Base-by-base conservation (phyloP, 2,888 invertebrate genomes). In the Drosophila atripex region DNA sequence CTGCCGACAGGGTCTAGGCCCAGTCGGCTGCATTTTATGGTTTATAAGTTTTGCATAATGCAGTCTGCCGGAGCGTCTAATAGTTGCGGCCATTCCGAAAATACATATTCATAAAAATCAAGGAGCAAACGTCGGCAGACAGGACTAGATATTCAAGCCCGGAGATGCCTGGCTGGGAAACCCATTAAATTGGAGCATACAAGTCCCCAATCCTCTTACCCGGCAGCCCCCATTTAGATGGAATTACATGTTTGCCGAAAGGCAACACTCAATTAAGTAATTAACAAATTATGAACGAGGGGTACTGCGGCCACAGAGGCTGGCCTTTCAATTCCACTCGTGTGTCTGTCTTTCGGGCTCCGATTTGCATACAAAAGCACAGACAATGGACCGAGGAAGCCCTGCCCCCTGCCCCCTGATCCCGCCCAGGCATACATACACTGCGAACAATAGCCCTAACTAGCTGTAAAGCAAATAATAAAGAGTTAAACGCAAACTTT, bases 381-480 rank as follows among this genome's bases (percentile, higher is more conserved):
- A 79, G 60, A 72, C 75, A 73, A 70, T 53, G 78, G 23, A 12
- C 32, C 9, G 25, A 25, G 3, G 8, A 28, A 25, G 25, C 51
- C 16, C 32, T 35, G n/a, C n/a, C 11, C 51, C 16, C 32, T 35
- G n/a, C n/a, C 11, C 6, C 35, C 16, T 25, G 21, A 14, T n/a
- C 70, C 53, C 28, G 50, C 72, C 74, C 66, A 74, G 61, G 57
- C 53, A 52, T 58, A 73, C 53, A 52, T 58, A 73, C 73, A 75
- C 78, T 85, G 80, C 68, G 65, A 80, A 87, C 86, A 84, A 84
- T 84, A 76, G 76, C 60, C 86, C 73, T 82, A 87, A 84, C 86
- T 86, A 84, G 83, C 86, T 82, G 71, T 80, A 86, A 79, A 87
- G 68, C 86, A 84, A 87, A 87, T 84, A 84, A 82, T 85, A 78